phyloP scores from a whole-genome alignment of 2,888 invertebrate genomes.

The Parapristionchus giblindavisi region DNA sequence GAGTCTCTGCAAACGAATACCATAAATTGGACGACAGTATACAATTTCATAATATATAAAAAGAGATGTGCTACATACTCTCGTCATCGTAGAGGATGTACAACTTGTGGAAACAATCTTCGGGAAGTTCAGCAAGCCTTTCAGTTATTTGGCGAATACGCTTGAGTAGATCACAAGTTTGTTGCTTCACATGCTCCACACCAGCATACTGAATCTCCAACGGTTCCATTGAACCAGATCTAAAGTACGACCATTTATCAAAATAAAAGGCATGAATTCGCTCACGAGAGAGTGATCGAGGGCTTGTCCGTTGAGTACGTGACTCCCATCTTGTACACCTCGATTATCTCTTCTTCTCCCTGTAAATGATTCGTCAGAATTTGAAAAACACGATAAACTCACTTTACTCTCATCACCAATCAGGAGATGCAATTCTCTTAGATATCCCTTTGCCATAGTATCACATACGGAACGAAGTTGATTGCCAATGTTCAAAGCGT shows the following conservation, averaged over 20 bases:
- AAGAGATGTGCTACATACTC: no score
- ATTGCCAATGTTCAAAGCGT: background rate
- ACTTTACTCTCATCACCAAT: conserved; percentile 3
- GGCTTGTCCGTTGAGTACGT: conserved; percentile 20
- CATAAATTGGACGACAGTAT: background rate
- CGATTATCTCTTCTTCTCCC: conserved; percentile 15
- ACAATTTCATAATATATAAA: background rate
- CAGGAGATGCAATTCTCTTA: conserved; percentile 20
- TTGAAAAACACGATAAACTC: background rate
- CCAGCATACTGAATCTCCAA: conserved; percentile 9
- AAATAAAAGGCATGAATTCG: background rate
- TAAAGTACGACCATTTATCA: background rate
- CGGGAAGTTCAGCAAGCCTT: conserved; percentile 9
- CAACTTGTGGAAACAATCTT: background rate
- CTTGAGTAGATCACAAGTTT: background rate
- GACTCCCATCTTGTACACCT: conserved; percentile 30
- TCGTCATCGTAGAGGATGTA: conserved; percentile 28
- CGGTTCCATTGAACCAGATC: background rate
- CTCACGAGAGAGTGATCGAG: conserved; percentile 3
- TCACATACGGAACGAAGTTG: conserved; percentile 16
- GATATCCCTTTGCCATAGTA: conserved; percentile 2
- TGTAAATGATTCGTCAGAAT: background rate
- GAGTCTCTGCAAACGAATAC: conserved; percentile 19
- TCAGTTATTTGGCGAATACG: conserved; percentile 7
- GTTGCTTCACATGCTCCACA: background rate